A percentile compares a stretch with the other conserved stretches of the same genome.
phyloP scores from a whole-genome alignment of 2,113 vertebrate species.

The Sterna hirundo region DNA sequence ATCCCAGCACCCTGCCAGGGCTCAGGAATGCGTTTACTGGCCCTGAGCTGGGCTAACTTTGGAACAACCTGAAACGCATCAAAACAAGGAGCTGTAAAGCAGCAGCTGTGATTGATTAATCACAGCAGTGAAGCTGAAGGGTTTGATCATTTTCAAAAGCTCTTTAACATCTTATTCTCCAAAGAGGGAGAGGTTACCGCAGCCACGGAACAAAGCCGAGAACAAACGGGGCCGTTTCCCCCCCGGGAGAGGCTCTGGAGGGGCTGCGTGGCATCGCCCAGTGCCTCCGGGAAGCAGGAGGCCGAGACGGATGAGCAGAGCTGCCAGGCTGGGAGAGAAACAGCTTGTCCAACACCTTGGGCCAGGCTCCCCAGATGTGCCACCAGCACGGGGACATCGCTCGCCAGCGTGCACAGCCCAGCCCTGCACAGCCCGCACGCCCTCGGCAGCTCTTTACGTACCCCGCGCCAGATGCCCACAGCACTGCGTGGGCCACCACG shows the following conservation, averaged over 20 bases:
- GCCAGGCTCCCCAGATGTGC: neutral
- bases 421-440: neutral
- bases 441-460: accelerated
- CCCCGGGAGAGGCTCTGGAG: neutral
- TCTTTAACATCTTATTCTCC: conserved; percentile 37
- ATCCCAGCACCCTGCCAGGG: neutral
- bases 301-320: neutral
- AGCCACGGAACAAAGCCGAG: neutral
- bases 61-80: conserved; percentile 23
- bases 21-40: conserved; percentile 23
- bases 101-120: conserved; percentile 62
- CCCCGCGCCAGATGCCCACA: accelerated
- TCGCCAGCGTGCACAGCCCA: accelerated
- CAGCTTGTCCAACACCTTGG: accelerated
- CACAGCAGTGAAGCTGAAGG: conserved; percentile 52
- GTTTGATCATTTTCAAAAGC: conserved; percentile 55
- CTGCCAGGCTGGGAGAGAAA: neutral
- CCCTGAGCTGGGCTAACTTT: conserved; percentile 8
- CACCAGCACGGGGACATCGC: accelerated
- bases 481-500: neutral
- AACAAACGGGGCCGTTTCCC: neutral
- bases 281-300: neutral
- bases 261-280: accelerated
- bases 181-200: neutral
- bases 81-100: conserved; percentile 49